These are phyloP conservation scores for Bovichtus variegatus DNA, from an alignment of 2,797 vertebrate genomes.

Conservation along the genomic window DNA sequence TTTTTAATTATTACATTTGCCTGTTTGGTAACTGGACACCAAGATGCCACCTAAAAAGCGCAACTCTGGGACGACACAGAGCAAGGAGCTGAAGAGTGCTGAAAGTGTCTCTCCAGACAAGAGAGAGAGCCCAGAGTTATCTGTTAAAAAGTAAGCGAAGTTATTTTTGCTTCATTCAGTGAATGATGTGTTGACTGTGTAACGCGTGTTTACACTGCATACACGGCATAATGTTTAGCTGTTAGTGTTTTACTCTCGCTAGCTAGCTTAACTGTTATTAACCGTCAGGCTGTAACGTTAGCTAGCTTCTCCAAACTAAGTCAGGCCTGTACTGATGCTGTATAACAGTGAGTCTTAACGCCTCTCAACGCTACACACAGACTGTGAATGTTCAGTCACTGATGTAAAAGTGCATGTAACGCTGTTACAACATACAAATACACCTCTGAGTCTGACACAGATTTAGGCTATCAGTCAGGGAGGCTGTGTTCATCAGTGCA, in stretches of 20 bases:
- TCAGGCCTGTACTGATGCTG: constrained; percentile 7
- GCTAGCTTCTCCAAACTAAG: constrained; percentile 17
- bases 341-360: background rate
- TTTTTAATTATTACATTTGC: background rate
- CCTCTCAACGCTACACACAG: rapidly evolving
- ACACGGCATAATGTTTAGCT: background rate
- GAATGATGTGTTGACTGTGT: rapidly evolving
- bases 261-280: constrained; percentile 14
- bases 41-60: constrained; percentile 82
- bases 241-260: background rate
- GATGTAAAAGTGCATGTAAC: background rate
- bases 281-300: background rate
- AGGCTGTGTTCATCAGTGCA: constrained; percentile 3
- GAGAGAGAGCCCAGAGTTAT: constrained; percentile 76
- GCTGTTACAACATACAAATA: constrained; percentile 13
- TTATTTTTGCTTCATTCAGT: background rate
- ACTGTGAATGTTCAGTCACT: background rate
- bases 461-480: background rate
- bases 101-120: constrained; percentile 65
- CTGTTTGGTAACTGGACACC: background rate
- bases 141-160: constrained; percentile 76
- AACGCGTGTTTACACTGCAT: background rate
- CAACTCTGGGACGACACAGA: constrained; percentile 61
- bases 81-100: constrained; percentile 70
- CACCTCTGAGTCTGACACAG: background rate